Percentiles rank a stretch among this genome's conserved stretches.
Evolutionary conservation across 2,113 vertebrate species (phyloP).

Genomic region (Oryctolagus cuniculus): mOryCun1.1 NC_091441.1:113595501-113596000

Average conservation of each 20-base stretch:
- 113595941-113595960: background rate
- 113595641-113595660: slow-evolving; percentile 66
- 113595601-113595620: background rate
- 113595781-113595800: background rate
- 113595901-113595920: background rate
- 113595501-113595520: slow-evolving; percentile 60
- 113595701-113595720: background rate
- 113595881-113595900: background rate
- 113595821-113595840: background rate
- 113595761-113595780: background rate
- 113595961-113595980: too few relatives aligned
- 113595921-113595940: background rate
- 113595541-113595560: background rate
- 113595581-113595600: slow-evolving; percentile 20
- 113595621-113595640: slow-evolving; percentile 67
- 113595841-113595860: background rate
- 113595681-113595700: slow-evolving; percentile 76
- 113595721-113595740: background rate
- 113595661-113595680: slow-evolving; percentile 61
- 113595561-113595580: background rate
- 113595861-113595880: background rate
- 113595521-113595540: slow-evolving; percentile 59
- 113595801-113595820: slow-evolving; percentile 55
- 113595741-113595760: slow-evolving; percentile 23
- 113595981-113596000: background rate